A percentile compares a stretch with the other conserved stretches of the same genome.
These are phyloP conservation scores for Pseudochromis fuscus DNA, from an alignment of 2,797 vertebrate genomes.

Conservation along the genomic window DNA sequence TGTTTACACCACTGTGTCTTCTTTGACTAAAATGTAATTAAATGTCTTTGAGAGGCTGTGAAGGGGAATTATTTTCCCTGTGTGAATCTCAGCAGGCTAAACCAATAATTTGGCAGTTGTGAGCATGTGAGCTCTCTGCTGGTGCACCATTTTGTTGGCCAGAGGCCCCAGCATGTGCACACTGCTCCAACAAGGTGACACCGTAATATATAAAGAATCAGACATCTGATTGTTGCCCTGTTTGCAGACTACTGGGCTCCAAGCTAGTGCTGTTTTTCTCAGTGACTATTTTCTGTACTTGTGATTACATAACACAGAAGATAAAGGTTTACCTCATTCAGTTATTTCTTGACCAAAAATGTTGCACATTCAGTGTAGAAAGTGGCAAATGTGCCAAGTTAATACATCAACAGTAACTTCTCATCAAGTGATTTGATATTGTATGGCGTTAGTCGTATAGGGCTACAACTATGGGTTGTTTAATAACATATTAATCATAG, in stretches of 20 bases:
- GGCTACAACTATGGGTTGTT: background rate
- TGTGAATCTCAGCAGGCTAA: conserved; percentile 36
- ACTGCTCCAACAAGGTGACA: conserved; percentile 28
- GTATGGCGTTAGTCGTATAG: too few relatives aligned
- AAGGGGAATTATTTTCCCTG: conserved; percentile 31
- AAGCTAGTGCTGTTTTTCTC: background rate
- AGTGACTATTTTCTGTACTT: conserved; percentile 19
- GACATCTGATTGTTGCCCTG: background rate
- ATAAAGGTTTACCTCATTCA: background rate
- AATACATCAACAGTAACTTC: background rate
- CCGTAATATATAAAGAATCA: conserved; percentile 26
- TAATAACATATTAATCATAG: background rate
- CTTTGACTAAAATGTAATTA: conserved; percentile 40
- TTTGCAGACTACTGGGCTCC: background rate
- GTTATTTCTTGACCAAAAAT: conserved; percentile 9
- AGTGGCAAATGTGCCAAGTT: background rate
- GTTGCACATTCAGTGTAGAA: background rate
- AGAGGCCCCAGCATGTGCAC: conserved; percentile 15
- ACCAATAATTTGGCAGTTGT: conserved; percentile 40
- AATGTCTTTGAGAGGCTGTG: conserved; percentile 27
- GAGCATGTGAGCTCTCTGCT: conserved; percentile 28
- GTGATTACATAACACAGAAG: background rate
- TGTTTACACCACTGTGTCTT: conserved; percentile 16
- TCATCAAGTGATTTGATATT: background rate
- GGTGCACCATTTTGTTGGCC: conserved; percentile 15